phyloP scores from a whole-genome alignment of 2,113 vertebrate genomes.

The Microcebus lehilahytsara region DNA sequence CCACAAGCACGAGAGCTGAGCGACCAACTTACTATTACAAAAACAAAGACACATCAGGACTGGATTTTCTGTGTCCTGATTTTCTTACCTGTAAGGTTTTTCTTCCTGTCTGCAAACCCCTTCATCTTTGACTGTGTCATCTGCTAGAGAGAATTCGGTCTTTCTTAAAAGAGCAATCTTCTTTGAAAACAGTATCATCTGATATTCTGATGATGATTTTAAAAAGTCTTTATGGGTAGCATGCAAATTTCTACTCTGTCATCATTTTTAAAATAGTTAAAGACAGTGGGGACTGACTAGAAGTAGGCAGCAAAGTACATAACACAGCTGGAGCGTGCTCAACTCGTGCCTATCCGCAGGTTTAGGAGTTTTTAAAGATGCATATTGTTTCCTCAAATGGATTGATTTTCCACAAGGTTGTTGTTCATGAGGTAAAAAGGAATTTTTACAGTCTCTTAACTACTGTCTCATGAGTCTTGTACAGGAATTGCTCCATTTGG shows the following conservation, averaged over 20 bases:
- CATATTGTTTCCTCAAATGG: background rate
- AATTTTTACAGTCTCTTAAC: background rate
- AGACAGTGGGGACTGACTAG: background rate
- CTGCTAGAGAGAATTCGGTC: background rate
- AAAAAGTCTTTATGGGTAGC: background rate
- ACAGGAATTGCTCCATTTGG: background rate
- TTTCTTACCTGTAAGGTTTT: background rate
- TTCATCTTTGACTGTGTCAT: background rate
- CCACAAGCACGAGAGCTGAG: background rate
- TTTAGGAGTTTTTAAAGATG: background rate
- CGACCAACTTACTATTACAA: rapidly evolving
- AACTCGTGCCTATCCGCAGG: background rate
- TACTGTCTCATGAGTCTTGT: background rate
- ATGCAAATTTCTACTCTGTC: background rate
- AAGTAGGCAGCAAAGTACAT: background rate
- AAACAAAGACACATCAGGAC: background rate
- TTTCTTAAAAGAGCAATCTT: background rate
- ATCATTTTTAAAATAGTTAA: background rate
- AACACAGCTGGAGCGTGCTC: background rate
- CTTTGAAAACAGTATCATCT: background rate
- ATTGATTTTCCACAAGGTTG: background rate
- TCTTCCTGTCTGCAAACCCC: background rate
- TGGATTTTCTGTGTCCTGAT: background rate
- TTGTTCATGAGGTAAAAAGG: background rate
- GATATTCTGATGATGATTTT: background rate